Evolutionary conservation across 2,113 vertebrate species (phyloP), one percentile per base, ranked within the genome.

Genomic region (Crotophaga sulcirostris): DNA sequence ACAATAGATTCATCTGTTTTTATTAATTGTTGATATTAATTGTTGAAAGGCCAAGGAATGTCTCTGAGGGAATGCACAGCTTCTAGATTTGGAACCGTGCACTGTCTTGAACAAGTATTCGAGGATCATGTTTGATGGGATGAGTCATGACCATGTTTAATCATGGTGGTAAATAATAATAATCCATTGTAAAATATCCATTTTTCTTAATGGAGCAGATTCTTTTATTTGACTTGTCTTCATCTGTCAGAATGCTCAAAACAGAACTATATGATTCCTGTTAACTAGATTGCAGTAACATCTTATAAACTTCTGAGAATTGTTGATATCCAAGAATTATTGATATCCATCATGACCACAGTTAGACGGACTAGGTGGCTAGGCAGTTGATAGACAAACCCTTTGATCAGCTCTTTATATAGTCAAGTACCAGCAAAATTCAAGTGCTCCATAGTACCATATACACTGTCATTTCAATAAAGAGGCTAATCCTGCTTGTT

Each of bases 311-410:
- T 69, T 6, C 17, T 73, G 55, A 79, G 25, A 51, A 76, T 55
- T 76, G 63, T 16, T 69, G 8, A 17, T 49, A 49, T 49, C 20
- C 20, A 23, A 49, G 19, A 49, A 49, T 49, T 49, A 49, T 24
- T 49, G 47, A 24, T 51, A 15, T 21, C 34, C 13, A 11, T 83
- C 0, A 0, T 9, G 4, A 28, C 8, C n/a, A 19, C 24, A 49
- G 24, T 40, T 91, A 78, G 69, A 51, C 16, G 75, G 29, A 56
- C 36, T 56, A 49, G 13, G 25, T 55, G 45, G 9, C 18, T 80
- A 23, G 38, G 5, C 42, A 58, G 25, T 45, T 58, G 19, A 86
- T 3, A 66, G 67, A 40, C 19, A 67, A 89, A 63, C 7, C 19
- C 84, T 86, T 90, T 63, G 28, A 86, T 77, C 36, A 62, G 15